Base-by-base conservation (phyloP, 2,797 vertebrate species). In the Acrossocheilus wenchowensis region DNA sequence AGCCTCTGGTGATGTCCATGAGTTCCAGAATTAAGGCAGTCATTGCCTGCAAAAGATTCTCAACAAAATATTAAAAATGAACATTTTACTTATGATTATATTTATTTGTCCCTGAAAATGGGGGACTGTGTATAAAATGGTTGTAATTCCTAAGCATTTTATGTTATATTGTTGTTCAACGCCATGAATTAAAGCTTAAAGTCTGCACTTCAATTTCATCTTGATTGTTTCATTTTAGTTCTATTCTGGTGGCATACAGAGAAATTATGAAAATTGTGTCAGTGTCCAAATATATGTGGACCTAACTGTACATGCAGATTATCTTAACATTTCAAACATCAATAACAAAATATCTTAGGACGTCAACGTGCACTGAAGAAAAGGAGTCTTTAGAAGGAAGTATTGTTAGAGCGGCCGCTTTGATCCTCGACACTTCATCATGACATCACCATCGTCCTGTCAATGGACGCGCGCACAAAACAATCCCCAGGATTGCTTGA, bases 371-470 rank as follows among this genome's bases (percentile, higher is more conserved):
- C 54, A 45, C 8, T 8, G 12, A 15, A 9, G n/a, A 81, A 36
- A 39, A 64, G 7, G n/a, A 7, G 7, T 66, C 26, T 39, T 19
- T 14, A 12, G 68, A 4, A 7, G 39, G 30, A 45, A 26, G 66
- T 43, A 21, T 78, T 75, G 21, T 30, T 15, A 2, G 14, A 41
- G 36, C 48, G 21, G 11, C 14, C 10, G 54, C 71, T 83, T 66
- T 52, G 72, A 84, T 66, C 82, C 43, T 72, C 21, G 21, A 82
- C 80, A 83, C 57, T 30, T 52, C 52, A 23, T 64, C 6, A 21
- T 84, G 83, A 84, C 83, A 84, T 84, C 74, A 84, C 45, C 48
- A 23, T 57, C 1, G 43, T 69, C 36, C 36, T 43, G 73, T 84
- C 23, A 52, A 68, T 54, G 45, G 23, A n/a, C 79, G 66, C 68